Conservation (phyloP, 2,113 vertebrate genomes). For the Hylia prasina region DNA sequence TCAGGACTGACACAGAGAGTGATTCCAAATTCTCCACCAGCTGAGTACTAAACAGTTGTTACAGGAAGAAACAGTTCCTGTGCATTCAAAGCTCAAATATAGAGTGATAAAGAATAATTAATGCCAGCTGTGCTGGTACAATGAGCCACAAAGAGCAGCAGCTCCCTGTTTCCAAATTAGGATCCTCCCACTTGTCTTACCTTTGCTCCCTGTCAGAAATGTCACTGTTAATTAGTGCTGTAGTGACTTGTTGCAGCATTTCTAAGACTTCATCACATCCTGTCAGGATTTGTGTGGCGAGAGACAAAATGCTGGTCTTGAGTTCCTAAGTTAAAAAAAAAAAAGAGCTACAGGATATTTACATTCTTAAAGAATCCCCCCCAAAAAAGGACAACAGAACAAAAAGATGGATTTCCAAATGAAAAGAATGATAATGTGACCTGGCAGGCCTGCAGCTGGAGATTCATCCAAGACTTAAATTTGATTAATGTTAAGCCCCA, state of each 20-base stretch:
- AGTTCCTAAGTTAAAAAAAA: conserved; percentile 80
- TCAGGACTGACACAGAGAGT: background rate
- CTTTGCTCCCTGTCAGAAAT: conserved; percentile 88
- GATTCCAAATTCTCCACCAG: background rate
- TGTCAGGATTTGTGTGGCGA: conserved; percentile 92
- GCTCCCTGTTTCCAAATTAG: background rate
- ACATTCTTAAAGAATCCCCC: background rate
- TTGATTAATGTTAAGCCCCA: conserved; percentile 54
- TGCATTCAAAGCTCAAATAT: background rate
- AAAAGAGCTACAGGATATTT: conserved; percentile 1
- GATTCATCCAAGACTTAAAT: conserved; percentile 61
- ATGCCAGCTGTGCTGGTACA: background rate
- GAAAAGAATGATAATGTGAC: conserved; percentile 64
- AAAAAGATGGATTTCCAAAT: conserved; percentile 58
- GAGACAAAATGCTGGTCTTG: conserved; percentile 90
- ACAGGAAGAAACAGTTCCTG: background rate
- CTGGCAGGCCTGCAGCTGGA: conserved; percentile 63
- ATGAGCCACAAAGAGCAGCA: background rate
- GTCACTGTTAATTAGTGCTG: conserved; percentile 91
- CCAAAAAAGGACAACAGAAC: background rate
- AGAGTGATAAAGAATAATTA: background rate
- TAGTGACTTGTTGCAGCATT: conserved; percentile 95
- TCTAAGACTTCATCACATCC: conserved; percentile 98
- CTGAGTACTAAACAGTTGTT: background rate
- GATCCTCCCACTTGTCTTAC: conserved; percentile 59